Base-by-base conservation (phyloP, 2,113 vertebrate genomes). In the Cranoglanis bouderius region DNA sequence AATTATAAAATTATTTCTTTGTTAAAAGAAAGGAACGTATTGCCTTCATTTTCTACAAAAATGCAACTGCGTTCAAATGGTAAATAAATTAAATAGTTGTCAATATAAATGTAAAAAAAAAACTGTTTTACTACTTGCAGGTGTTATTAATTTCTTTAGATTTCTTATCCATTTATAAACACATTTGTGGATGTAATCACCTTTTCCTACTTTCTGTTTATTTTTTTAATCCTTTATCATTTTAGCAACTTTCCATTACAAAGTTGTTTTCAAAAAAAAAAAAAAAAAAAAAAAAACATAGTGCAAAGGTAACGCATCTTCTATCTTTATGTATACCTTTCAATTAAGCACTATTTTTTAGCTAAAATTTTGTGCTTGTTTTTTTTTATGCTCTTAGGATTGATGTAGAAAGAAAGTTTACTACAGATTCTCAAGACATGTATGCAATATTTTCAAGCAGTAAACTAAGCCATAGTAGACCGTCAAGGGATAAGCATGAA, bases 391-490 rank as follows among this genome's bases (percentile, higher is more conserved):
- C 57, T 83, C 10, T 82, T 82, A 29, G 0, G 6, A 40, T n/a
- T 80, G 55, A 53, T 88, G 70, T 84, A 86, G 51, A 61, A 78
- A 63, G 65, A 88, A 75, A 46, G 53, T 26, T 35, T 87, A 67
- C 77, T 80, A 74, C 72, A 85, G 77, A 74, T 75, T 84, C 40
- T 32, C 46, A 82, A 84, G 61, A 74, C 70, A 74, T 70, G 59
- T 84, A 74, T 85, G 72, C 55, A 91, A 70, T 84, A 84, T 59
- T 90, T 78, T 40, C 21, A 89, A 87, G 85, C 81, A 90, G 80
- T 88, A 88, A 89, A 53, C 21, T 89, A 88, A 90, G 90, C 84
- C 88, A 90, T 90, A 86, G 85, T 61, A 57, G 63, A 40, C 32
- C 19, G 18, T 61, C 24, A 74, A 46, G 80, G 55, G 75, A 70